Evolutionary conservation across 2,797 vertebrate genomes (phyloP), one percentile per base, ranked within the genome.

Genomic region (Chaunax sp.): DNA sequence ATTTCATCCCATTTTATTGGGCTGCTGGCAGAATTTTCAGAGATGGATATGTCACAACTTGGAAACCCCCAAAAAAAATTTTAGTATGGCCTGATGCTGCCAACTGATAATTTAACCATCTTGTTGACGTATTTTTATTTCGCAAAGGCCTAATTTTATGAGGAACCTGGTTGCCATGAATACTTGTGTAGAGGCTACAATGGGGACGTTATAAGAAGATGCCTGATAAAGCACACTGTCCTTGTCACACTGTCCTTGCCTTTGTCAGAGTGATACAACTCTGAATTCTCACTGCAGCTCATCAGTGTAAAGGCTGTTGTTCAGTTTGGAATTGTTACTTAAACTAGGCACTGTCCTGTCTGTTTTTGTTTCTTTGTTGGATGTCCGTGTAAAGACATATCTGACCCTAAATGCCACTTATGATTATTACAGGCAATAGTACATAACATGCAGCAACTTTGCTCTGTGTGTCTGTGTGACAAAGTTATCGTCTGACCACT

Each of bases 381-480:
- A 50, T 53, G 33, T 37, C 14, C 43, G 14, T 49, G 7, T n/a
- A 4, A 45, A 37, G 23, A 40, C 8, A 14, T 26, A 13, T n/a
- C 12, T 38, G 20, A 20, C 44, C 22, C n/a, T 40, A 14, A 57
- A 35, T n/a, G 11, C n/a, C 3, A n/a, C 26, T 69, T n/a, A 30
- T 20, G 16, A 38, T 37, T 26, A 12, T 60, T 49, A 44, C 28
- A 44, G 40, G 47, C 53, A 47, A 46, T 41, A 46, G 43, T 68
- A 40, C 66, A 64, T 53, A 46, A 45, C 2, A 6, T 59, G 25
- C 18, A 1, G 49, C 47, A 64, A 71, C 59, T 45, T 56, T 76
- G 61, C 13, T 12, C n/a, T 83, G 78, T 79, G 59, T 77, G 33
- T 67, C 43, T 73, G 67, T 73, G 67, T 69, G 67, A 57, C 64